Evolutionary conservation across 1,140 invertebrate species (phyloP), one percentile per base, ranked within the genome.

Genomic region (Eriosoma lanigerum): DNA sequence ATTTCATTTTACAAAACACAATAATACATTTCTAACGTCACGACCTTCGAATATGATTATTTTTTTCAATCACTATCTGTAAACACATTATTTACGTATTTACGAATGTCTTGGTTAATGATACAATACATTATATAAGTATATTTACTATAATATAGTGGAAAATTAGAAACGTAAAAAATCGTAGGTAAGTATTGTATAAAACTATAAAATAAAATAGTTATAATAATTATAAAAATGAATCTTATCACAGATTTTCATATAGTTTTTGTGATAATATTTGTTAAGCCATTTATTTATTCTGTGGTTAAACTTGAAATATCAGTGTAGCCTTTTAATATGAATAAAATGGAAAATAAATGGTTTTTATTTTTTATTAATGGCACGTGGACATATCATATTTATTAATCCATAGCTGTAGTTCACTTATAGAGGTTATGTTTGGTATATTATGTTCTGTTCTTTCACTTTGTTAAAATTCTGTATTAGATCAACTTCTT

Each of bases 31-130:
- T 44, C 60, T 58, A 78, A 62, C 32, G 21, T 78, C 75, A 62
- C 38, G 75, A 78, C 75, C 75, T 78, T 78, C 56, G 75, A 62
- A 56, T 21, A 24, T 8, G n/a, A 62, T 62, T 26, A 21, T 56
- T 76, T 38, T 56, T 76, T 76, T 76, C 21, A 44, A 58, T 56
- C 72, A 76, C 32, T 58, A 76, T 44, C 54, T 76, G 52, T 26
- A 19, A 56, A 56, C 52, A 76, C 29, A 56, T 76, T 29, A n/a
- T n/a, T n/a, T n/a, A 38, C 72, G 68, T n/a, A 72, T 26, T 26
- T 29, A 48, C 46, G 52, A 48, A 76, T 58, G 72, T 32, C 29
- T 72, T 68, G 38, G 66, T 48, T 68, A 68, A 68, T 44, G 38
- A 46, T 62, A 24, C 56, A 58, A 24, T n/a, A 66, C 44, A 5